Evolutionary conservation across 2,888 invertebrate genomes (phyloP), one percentile per base, ranked within the genome.

Genomic region (Euplagia quadripunctaria): DNA sequence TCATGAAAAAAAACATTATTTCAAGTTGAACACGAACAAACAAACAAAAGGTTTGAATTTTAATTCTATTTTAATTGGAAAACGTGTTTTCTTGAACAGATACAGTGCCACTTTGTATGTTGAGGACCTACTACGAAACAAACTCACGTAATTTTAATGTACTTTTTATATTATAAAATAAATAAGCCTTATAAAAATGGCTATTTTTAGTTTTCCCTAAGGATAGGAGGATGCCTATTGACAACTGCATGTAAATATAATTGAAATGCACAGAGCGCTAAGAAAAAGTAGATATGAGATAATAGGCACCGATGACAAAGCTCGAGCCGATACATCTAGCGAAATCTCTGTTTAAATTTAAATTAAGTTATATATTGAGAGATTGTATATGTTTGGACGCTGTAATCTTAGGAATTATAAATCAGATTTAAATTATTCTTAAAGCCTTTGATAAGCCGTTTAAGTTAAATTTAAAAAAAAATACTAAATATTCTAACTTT

Each of bases 1-100:
- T 66, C 61, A 42, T 63, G 64, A 76, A 68, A 61, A 14, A 61
- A 58, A 17, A 17, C 4, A 9, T 6, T 3, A 46, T 46, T 6
- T 52, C 31, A 52, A 52, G 12, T 52, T 52, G 17, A 17, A n/a
- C 67, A 71, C 71, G 68, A 76, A 76, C 72, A 77, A 75, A 81
- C 70, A 64, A 75, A 74, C 66, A 65, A 49, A 58, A 79, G 65
- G 73, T 79, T 81, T 43, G 46, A 20, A 16, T 61, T 79, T 81
- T 82, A 81, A 86, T 83, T 77, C 77, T 69, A n/a, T 83, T 83
- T 81, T 85, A 85, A 85, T 86, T 85, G 81, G 74, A 83, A 83
- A 86, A 85, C 82, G 85, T 86, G 84, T 80, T 80, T 69, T 68
- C 72, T 68, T 73, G 73, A 76, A 71, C 65, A 75, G 70, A 72